Evolutionary conservation across 2,797 vertebrate genomes (phyloP).

Genomic region (Spondyliosoma cantharus): DNA sequence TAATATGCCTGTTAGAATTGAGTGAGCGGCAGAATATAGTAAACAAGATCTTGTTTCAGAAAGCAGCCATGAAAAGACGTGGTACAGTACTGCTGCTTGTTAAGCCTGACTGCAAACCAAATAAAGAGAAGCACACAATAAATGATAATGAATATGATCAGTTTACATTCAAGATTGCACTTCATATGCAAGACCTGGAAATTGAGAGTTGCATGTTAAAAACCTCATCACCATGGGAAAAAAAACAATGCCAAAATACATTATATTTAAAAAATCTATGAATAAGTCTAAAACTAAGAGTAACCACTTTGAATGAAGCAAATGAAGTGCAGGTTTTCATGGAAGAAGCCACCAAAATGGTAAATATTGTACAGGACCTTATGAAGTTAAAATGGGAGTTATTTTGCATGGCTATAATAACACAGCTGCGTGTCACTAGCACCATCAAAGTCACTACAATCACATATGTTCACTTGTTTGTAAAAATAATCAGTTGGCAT

Average conservation of each 20-base stretch:
- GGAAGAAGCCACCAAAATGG: neutral
- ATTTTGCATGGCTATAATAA: neutral
- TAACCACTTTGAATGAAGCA: neutral
- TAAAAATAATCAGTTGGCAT: neutral
- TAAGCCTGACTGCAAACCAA: conserved; percentile 21
- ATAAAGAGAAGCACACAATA: conserved; percentile 20
- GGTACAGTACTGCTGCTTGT: neutral
- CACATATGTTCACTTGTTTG: neutral
- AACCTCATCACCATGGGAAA: neutral
- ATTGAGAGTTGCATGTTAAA: neutral
- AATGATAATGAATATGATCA: neutral
- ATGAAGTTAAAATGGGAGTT: neutral
- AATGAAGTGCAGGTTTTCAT: neutral
- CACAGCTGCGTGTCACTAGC: neutral
- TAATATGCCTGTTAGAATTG: conserved; percentile 36
- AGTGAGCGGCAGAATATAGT: conserved; percentile 33
- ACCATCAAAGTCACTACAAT: neutral
- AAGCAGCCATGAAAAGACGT: conserved; percentile 14
- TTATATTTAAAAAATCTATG: neutral
- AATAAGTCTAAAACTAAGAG: neutral
- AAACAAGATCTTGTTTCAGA: conserved; percentile 53
- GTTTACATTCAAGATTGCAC: neutral
- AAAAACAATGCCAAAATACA: neutral
- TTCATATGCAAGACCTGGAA: neutral
- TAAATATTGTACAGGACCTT: neutral